Base-by-base conservation (phyloP, 2,797 vertebrate species). In the Mastacembelus armatus region DNA sequence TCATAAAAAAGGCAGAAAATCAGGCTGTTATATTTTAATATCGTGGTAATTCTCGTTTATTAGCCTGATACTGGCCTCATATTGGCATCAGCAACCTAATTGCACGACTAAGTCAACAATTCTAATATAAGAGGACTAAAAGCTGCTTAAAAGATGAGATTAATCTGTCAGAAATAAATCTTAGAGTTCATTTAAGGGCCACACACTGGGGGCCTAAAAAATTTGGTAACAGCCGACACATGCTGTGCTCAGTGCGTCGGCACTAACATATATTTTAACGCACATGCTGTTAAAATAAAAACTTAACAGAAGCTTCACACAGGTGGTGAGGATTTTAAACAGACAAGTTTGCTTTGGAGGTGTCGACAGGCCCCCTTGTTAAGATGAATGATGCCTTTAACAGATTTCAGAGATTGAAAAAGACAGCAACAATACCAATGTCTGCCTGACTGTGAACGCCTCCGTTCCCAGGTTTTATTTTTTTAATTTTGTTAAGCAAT, bases 111-210 rank as follows among this genome's bases (percentile, higher is more conserved):
- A 66, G 63, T 67, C 65, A 61, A 68, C 75, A 63, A 30, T 14
- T 40, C 43, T 44, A n/a, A 61, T 44, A 67, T 52, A 72, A 40
- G 10, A 50, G 24, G 60, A 57, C 64, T 57, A 59, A 82, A 71
- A 75, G 61, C 61, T 81, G 73, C 74, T 84, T 73, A 47, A 69
- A 60, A 83, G 49, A 65, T 6, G 0, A 68, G 75, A 80, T 70
- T 58, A 74, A 77, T 81, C 45, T 39, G 57, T 72, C 63, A 58
- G 42, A 52, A 80, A 72, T 74, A 19, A 58, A 74, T 78, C 36
- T 79, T 65, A 45, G 52, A 68, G 59, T 70, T 78, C 35, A 75
- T 45, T 70, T 43, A 47, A 59, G 45, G 52, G 49, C 54, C 54
- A 36, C 44, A 61, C 38, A 59, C 45, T 2, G 11, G 38, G 51